These are phyloP conservation scores for Leptinotarsa tumamoca DNA, from an alignment of 2,888 invertebrate genomes.

Conservation along the genomic window DNA sequence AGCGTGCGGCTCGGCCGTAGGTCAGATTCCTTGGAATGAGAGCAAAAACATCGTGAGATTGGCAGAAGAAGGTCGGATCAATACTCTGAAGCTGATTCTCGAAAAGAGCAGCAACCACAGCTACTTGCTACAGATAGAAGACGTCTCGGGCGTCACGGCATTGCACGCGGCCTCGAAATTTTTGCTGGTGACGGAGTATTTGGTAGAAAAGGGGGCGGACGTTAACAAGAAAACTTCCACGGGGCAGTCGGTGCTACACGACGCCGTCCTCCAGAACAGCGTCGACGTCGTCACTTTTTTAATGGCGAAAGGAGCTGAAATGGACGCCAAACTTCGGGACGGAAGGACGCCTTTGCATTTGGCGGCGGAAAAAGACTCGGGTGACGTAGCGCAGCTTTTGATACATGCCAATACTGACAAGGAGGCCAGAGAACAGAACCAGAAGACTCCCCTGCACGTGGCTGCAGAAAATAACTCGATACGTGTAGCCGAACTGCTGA, in stretches of 20 bases:
- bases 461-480: background rate
- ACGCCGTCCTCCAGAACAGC: background rate
- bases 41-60: constrained; percentile 13
- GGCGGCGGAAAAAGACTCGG: constrained; percentile 8
- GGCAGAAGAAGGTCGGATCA: constrained; percentile 26
- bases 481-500: background rate
- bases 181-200: background rate
- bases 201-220: background rate
- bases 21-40: constrained; percentile 1
- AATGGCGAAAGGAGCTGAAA: background rate
- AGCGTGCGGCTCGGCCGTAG: background rate
- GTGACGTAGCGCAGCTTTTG: constrained; percentile 8
- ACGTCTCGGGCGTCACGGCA: background rate
- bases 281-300: constrained; percentile 1
- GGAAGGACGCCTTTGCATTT: constrained; percentile 17
- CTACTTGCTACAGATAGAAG: constrained; percentile 22
- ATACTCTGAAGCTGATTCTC: constrained; percentile 21
- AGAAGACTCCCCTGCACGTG: constrained; percentile 5
- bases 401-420: background rate
- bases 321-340: background rate
- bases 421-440: background rate
- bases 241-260: background rate
- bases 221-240: background rate
- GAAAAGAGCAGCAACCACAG: constrained; percentile 4
- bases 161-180: background rate